These are phyloP conservation scores for Urocitellus parryii DNA, from an alignment of 2,113 vertebrate genomes.

Conservation along the genomic window DNA sequence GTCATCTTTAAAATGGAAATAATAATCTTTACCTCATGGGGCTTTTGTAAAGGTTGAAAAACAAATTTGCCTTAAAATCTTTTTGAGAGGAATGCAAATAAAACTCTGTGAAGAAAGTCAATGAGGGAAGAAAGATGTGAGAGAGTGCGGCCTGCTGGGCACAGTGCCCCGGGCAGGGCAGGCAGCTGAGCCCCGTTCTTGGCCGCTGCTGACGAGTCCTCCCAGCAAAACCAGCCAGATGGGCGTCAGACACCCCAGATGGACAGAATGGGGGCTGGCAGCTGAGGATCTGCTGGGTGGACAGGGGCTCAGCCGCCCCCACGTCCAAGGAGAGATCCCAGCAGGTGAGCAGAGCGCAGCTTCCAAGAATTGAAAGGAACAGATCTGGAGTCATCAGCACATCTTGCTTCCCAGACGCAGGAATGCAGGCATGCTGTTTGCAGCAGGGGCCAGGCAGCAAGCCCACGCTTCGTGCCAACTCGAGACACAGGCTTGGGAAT, in stretches of 20 bases:
- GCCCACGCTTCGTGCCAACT: neutral
- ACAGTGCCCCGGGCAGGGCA: neutral
- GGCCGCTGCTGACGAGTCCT: neutral
- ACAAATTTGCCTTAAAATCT: conserved; percentile 49
- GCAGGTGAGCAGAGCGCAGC: neutral
- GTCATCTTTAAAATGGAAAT: conserved; percentile 24
- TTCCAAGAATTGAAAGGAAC: neutral
- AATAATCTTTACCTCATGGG: neutral
- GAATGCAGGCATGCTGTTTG: neutral
- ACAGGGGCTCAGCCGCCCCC: neutral
- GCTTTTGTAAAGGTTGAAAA: conserved; percentile 35
- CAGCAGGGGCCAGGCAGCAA: neutral
- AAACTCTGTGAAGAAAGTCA: neutral
- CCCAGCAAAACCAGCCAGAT: neutral
- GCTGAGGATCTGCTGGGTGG: neutral
- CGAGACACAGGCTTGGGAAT: neutral
- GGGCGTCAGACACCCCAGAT: neutral
- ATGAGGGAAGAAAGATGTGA: neutral
- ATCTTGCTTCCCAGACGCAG: neutral
- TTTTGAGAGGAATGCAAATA: neutral
- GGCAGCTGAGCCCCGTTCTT: accelerated
- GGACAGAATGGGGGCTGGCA: neutral
- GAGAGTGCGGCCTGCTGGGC: neutral
- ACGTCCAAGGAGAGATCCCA: neutral
- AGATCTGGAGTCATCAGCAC: neutral